Conservation (phyloP, 2,797 vertebrate genomes). For the Percopsis omiscomaycus region DNA sequence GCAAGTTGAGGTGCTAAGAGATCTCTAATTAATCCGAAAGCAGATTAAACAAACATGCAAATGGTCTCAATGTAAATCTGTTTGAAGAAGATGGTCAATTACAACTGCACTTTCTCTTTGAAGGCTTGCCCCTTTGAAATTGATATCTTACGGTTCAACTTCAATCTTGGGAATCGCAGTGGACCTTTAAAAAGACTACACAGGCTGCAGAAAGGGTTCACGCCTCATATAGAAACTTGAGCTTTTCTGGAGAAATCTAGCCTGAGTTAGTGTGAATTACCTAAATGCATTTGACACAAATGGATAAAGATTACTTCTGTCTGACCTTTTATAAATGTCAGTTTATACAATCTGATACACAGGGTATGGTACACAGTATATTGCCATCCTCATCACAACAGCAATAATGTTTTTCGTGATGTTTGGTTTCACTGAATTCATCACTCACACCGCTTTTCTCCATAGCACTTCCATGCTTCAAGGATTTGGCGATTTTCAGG, state of each 20-base stretch:
- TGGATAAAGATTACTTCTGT: too few species aligned
- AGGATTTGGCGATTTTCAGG: constrained; percentile 34
- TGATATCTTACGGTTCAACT: constrained; percentile 59
- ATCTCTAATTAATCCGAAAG: constrained; percentile 23
- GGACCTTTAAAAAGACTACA: constrained; percentile 58
- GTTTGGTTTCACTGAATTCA: background rate
- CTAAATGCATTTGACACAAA: too few species aligned
- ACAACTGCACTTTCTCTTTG: constrained; percentile 59
- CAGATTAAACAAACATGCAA: constrained; percentile 36
- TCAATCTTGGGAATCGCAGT: constrained; percentile 53
- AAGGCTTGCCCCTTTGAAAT: constrained; percentile 68
- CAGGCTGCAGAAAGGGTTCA: constrained; percentile 49
- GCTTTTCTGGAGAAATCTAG: constrained; percentile 38
- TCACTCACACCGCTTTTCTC: background rate
- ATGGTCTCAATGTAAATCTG: constrained; percentile 38
- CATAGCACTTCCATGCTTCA: background rate
- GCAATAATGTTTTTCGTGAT: background rate
- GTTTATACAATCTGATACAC: background rate
- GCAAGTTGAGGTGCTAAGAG: constrained; percentile 7
- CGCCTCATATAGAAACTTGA: constrained; percentile 53
- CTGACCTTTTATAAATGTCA: too few species aligned
- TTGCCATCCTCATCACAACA: background rate
- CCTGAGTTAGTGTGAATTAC: background rate
- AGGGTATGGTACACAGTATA: background rate
- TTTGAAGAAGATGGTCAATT: constrained; percentile 60